phyloP scores from a whole-genome alignment of 2,888 invertebrate species.

The Temnothorax rugatulus region DNA sequence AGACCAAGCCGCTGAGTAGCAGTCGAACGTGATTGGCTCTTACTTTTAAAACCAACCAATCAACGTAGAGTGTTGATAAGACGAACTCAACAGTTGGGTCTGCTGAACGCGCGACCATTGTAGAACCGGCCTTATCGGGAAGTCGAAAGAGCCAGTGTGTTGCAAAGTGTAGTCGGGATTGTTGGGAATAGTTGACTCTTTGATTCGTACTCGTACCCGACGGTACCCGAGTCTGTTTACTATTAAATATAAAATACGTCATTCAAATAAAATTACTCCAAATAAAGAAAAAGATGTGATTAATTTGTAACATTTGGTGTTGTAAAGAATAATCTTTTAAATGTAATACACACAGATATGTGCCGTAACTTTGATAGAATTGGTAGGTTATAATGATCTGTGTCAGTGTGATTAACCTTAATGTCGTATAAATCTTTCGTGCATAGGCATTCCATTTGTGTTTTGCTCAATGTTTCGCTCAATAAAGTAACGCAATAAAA shows the following conservation, averaged over 20 bases:
- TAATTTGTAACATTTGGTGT: background rate
- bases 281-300: background rate
- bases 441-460: background rate
- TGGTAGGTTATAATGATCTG: constrained; percentile 68
- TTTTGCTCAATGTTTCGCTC: background rate
- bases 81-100: too few relatives aligned
- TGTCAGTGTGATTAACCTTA: constrained; percentile 21
- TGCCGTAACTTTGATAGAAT: background rate
- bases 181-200: background rate
- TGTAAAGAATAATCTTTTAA: background rate
- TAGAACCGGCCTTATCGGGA: too few relatives aligned
- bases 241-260: background rate
- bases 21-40: too few relatives aligned
- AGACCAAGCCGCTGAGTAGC: too few relatives aligned
- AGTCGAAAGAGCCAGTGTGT: too few relatives aligned
- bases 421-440: too few relatives aligned
- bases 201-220: too few relatives aligned
- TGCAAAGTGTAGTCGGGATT: background rate
- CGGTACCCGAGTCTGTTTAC: background rate
- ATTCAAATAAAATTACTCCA: too few relatives aligned
- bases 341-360: background rate
- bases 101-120: too few relatives aligned
- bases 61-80: too few relatives aligned
- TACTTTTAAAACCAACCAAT: too few relatives aligned
- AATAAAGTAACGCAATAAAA: background rate